Base-by-base conservation (phyloP, 1,140 invertebrate species). In the Drosophila mauritiana region DNA sequence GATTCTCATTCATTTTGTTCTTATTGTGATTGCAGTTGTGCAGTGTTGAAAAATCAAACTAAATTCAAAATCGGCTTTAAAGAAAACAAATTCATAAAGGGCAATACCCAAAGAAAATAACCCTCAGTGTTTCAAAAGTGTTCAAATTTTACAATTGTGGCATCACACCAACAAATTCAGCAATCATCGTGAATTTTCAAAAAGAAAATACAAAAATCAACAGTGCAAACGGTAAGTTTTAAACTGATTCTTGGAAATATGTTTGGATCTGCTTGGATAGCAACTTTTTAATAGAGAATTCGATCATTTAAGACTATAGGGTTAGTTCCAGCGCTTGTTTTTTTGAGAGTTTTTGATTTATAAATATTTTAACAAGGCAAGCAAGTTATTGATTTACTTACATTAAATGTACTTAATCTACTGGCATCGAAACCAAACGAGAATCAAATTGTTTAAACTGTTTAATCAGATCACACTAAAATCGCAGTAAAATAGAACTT, bases 41-140 rank as follows among this genome's bases (percentile, higher is more conserved):
- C 69, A 73, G 55, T 73, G 68, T 70, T 58, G 39, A 72, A 63
- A 65, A 73, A 34, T 36, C 36, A 63, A 67, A 69, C 80, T 46
- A 72, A 80, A 80, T 84, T 83, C 61, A 6, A 73, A 85, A 73
- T 80, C 80, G 59, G 57, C 70, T 36, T 49, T 45, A 31, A 37
- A 65, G 17, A 81, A 74, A 79, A 43, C 53, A 56, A 73, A 65
- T 40, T 34, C 3, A 42, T 20, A 52, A 55, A 56, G 42, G 46
- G n/a, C 51, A 51, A 67, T 65, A 37, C 36, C 36, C 36, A 31
- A 31, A 0, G 7, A 69, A 57, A 49, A 43, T 36, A 73, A 36
- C 68, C 68, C 46, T 73, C 12, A 65, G 69, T 73, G 69, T 73
- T 73, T 73, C 69, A 73, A 73, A 73, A 73, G 69, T 73, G 67